These are phyloP conservation scores for Seira musarum DNA, from an alignment of 2,888 invertebrate genomes.

Conservation along the genomic window DNA sequence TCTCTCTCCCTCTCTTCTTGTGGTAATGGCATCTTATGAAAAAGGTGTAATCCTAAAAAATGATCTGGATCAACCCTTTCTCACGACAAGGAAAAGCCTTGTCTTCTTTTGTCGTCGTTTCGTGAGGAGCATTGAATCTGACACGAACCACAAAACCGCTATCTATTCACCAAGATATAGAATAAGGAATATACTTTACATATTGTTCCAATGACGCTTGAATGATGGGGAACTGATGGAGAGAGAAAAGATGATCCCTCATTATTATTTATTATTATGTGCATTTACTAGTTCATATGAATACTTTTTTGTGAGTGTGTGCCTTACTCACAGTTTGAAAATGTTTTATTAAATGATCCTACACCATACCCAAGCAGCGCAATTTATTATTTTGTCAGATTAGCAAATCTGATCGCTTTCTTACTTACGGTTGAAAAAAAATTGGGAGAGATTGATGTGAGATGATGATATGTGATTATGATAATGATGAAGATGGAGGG, in stretches of 20 bases:
- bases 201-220: constrained; percentile 15
- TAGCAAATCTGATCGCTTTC: constrained; percentile 17
- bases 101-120: constrained; percentile 17
- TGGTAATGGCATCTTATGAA: constrained; percentile 25
- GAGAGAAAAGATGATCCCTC: constrained; percentile 11
- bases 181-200: background rate
- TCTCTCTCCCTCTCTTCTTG: too few species aligned
- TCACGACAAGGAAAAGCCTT: constrained; percentile 46
- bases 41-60: constrained; percentile 42
- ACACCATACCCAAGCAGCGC: constrained; percentile 6
- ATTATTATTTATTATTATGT: constrained; percentile 19
- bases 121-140: constrained; percentile 10
- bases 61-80: constrained; percentile 62
- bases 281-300: constrained; percentile 19
- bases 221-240: constrained; percentile 11
- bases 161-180: background rate
- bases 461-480: constrained; percentile 19
- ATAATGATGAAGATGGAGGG: constrained; percentile 18
- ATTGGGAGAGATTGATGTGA: constrained; percentile 2
- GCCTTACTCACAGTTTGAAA: constrained; percentile 15
- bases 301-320: constrained; percentile 19
- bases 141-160: constrained; percentile 17
- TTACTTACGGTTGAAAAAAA: background rate
- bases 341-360: constrained; percentile 11
- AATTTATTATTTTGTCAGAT: constrained; percentile 9